Conservation (phyloP, 2,888 invertebrate species). For the Tinea pellionella region DNA sequence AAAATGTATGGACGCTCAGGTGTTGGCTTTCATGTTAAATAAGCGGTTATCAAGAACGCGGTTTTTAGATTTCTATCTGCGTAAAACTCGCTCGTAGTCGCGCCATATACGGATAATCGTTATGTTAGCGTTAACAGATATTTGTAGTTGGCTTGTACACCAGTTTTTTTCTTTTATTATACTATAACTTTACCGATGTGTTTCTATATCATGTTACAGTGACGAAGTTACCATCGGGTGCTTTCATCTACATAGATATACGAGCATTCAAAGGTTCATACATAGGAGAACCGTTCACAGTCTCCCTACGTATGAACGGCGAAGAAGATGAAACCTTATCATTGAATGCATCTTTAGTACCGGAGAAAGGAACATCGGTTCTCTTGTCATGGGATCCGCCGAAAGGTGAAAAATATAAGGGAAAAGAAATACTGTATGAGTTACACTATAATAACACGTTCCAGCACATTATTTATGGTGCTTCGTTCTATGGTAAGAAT, state of each 20-base stretch:
- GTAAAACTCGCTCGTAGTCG: too few relatives aligned
- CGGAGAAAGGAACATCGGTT: slow-evolving; percentile 71
- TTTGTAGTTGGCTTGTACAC: too few relatives aligned
- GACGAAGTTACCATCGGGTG: slow-evolving; percentile 64
- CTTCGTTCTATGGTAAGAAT: slow-evolving; percentile 14
- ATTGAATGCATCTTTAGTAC: slow-evolving; percentile 57
- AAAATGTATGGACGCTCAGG: too few relatives aligned
- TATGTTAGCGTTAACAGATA: too few relatives aligned
- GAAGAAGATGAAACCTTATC: slow-evolving; percentile 59
- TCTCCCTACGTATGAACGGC: slow-evolving; percentile 60
- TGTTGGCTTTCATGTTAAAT: too few relatives aligned
- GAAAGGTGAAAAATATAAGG: slow-evolving; percentile 57
- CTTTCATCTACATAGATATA: slow-evolving; percentile 65
- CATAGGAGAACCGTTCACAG: slow-evolving; percentile 61
- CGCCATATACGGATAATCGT: too few relatives aligned
- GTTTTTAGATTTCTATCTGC: too few relatives aligned
- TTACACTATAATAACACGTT: slow-evolving; percentile 70
- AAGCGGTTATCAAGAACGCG: too few relatives aligned
- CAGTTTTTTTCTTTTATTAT: too few relatives aligned
- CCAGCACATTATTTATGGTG: slow-evolving; percentile 1
- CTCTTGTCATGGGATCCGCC: slow-evolving; percentile 76
- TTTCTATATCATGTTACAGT: slow-evolving; percentile 40
- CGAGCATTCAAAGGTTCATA: slow-evolving; percentile 70
- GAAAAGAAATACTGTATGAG: slow-evolving; percentile 68
- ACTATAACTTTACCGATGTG: too few relatives aligned